Base-by-base conservation (phyloP, 2,113 vertebrate species). In the Corythornis cristatus region DNA sequence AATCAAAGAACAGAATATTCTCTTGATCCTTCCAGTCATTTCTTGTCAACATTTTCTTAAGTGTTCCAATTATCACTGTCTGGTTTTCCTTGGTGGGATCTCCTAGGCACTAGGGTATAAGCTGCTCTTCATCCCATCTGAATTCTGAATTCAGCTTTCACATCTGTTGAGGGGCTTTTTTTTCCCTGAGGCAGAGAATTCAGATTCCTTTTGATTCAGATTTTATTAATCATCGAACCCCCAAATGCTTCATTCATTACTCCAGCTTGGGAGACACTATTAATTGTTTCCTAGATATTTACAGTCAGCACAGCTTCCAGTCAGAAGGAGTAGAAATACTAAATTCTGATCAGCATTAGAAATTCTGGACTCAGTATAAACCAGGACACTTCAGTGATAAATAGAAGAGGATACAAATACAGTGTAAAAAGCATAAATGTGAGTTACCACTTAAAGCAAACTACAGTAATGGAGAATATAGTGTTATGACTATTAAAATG, bases 21-120 rank as follows among this genome's bases (percentile, higher is more conserved):
- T 91, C 90, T 81, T 90, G 87, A 73, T 76, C n/a, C 20, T 46
- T 31, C 23, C 45, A 94, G 64, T 56, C 42, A 48, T 90, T 90
- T 86, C 80, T 87, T 93, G 89, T 86, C 93, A 93, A 93, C 33
- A 70, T 61, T 18, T 70, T 88, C 86, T 68, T 77, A 83, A 93
- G 65, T 83, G 46, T 91, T 91, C 89, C 48, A 78, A 2, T 81
- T 87, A 89, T 90, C 85, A 60, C 40, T 86, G 42, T 75, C 43
- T 93, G 48, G 8, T 79, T 89, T 92, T 82, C 81, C 56, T 93
- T 60, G 53, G 73, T 0, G 77, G 40, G 17, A 35, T 79, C 48
- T 68, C 76, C 64, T 54, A 71, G 22, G 37, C 31, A 45, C 43
- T 42, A 81, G 73, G 9, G 53, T 73, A 71, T 35, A 83, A 82